Percentiles rank a stretch among this genome's conserved stretches.
phyloP scores from a whole-genome alignment of 2,113 vertebrate species.

The Calidris pygmaea region DNA sequence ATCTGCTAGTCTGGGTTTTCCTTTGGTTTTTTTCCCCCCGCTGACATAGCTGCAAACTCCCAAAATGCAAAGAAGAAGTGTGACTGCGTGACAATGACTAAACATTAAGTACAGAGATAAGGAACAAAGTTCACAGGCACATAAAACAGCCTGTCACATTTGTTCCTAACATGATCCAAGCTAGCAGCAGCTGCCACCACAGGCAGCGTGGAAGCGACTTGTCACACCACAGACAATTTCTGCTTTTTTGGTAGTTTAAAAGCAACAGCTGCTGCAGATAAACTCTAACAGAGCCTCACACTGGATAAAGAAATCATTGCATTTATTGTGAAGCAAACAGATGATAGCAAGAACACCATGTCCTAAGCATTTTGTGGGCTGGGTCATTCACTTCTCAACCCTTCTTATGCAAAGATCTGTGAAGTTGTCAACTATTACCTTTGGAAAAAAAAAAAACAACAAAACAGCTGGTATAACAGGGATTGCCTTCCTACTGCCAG shows the following conservation, averaged over 20 bases:
- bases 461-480: neutral
- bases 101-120: neutral
- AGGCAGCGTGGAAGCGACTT: neutral
- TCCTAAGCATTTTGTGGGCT: neutral
- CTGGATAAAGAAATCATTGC: neutral
- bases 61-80: neutral
- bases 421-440: neutral
- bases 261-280: neutral
- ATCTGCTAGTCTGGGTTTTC: neutral
- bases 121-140: slow-evolving; percentile 7
- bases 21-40: neutral
- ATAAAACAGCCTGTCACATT: neutral
- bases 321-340: neutral
- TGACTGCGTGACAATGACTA: neutral
- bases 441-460: neutral
- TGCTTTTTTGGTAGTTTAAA: neutral
- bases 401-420: neutral
- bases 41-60: neutral
- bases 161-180: neutral
- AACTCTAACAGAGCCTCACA: neutral
- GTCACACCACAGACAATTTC: neutral
- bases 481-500: neutral
- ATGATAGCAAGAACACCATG: neutral
- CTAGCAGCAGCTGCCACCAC: neutral
- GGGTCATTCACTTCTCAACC: neutral